Evolutionary conservation across 1,140 invertebrate genomes (phyloP).

Genomic region (Pemphigus obesinymphae): DNA sequence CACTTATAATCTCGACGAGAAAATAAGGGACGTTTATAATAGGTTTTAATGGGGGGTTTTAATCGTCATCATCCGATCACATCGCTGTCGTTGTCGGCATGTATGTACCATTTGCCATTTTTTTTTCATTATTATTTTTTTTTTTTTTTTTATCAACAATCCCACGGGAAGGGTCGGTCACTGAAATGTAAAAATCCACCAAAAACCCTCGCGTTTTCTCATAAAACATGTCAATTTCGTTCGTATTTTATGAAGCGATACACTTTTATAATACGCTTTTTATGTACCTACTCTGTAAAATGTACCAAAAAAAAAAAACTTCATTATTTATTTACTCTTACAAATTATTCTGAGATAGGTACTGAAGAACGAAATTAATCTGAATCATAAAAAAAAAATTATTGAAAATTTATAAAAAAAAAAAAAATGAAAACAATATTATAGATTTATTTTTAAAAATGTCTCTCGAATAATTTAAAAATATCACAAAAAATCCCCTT

Average conservation of each 20-base stretch:
- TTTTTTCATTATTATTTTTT: too few species aligned
- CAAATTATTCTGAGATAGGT: too few species aligned
- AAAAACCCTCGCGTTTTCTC: not conserved
- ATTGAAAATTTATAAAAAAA: too few species aligned
- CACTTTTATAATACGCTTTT: not conserved
- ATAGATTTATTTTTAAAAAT: too few species aligned
- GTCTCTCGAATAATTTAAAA: too few species aligned
- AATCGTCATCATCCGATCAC: constrained; percentile 32
- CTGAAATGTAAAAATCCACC: not conserved
- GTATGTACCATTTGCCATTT: not conserved
- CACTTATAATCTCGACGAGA: constrained; percentile 1
- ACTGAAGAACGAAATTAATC: too few species aligned
- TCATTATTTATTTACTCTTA: not conserved
- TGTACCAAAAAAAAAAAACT: not conserved
- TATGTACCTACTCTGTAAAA: not conserved
- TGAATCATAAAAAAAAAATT: too few species aligned
- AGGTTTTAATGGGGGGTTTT: constrained; percentile 22
- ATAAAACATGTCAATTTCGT: not conserved
- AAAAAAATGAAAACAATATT: too few species aligned
- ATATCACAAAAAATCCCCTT: too few species aligned
- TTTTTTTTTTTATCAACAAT: not conserved
- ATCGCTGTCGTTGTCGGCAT: not conserved
- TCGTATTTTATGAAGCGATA: not conserved
- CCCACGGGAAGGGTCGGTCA: not conserved
- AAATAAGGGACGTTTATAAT: constrained; percentile 32